These are phyloP conservation scores for Gymnarchus niloticus DNA, from an alignment of 2,113 vertebrate genomes.

Conservation along the genomic window DNA sequence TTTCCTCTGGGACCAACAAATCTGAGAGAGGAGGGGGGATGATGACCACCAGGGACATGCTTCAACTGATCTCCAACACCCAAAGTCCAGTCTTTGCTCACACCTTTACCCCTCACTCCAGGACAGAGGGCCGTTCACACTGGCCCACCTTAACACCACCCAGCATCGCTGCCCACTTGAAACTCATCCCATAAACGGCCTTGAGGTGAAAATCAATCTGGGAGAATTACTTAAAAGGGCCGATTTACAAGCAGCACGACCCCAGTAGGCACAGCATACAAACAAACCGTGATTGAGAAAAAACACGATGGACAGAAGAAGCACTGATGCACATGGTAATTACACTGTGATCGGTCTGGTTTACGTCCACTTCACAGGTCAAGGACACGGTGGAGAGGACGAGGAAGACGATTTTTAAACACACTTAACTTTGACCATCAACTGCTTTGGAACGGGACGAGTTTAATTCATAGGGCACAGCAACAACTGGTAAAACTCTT, in stretches of 20 bases:
- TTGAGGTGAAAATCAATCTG: not conserved
- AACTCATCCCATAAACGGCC: not conserved
- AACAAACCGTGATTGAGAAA: not conserved
- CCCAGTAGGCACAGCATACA: not conserved
- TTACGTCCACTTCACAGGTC: not conserved
- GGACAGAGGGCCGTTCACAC: not conserved
- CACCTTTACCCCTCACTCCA: not conserved
- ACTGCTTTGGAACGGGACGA: not conserved
- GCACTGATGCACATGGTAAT: not conserved
- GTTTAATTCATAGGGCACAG: not conserved
- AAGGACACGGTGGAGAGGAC: not conserved
- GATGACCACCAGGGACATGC: not conserved
- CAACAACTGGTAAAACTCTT: not conserved
- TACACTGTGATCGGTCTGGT: not conserved
- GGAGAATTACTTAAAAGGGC: not conserved
- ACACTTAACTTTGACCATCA: not conserved
- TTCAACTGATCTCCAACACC: not conserved
- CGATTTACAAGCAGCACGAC: not conserved
- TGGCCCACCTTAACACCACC: not conserved
- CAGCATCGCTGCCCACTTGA: not conserved
- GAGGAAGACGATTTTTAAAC: not conserved
- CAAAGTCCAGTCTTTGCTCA: no score
- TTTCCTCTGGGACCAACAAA: conserved; percentile 39
- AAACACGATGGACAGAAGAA: not conserved
- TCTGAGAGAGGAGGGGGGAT: conserved; percentile 19